A percentile compares a stretch with the other conserved stretches of the same genome.
Conservation (phyloP, 2,797 vertebrate species). For the Melanotaenia pygmaea region DNA sequence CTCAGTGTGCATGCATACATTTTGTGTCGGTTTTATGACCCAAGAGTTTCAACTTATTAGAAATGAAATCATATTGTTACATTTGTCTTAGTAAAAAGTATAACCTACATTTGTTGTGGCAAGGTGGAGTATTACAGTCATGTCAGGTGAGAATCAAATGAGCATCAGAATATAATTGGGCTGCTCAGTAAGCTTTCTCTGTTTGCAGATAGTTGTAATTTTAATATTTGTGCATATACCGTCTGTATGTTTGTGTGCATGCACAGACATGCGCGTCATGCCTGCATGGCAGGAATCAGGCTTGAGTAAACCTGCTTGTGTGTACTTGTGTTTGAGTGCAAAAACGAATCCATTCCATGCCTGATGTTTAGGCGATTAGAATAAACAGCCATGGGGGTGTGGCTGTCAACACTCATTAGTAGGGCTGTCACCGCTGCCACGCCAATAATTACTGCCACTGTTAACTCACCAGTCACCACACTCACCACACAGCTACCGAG, state of each 20-base stretch:
- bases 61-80: background rate
- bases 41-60: background rate
- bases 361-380: slow-evolving; percentile 83
- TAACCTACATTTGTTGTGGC: slow-evolving; percentile 6
- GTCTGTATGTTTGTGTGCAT: slow-evolving; percentile 8
- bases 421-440: slow-evolving; percentile 65
- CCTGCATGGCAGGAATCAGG: background rate
- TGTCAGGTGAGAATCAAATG: background rate
- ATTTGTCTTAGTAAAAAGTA: slow-evolving; percentile 9
- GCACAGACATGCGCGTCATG: background rate
- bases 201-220: slow-evolving; percentile 8
- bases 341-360: slow-evolving; percentile 74
- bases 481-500: slow-evolving; percentile 45
- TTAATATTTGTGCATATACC: slow-evolving; percentile 11
- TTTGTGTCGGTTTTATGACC: background rate
- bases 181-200: slow-evolving; percentile 1
- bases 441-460: slow-evolving; percentile 77
- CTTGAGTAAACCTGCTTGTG: background rate
- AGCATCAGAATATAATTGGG: slow-evolving; percentile 17
- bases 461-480: slow-evolving; percentile 53
- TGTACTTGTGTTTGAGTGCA: slow-evolving; percentile 9
- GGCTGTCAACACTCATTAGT: slow-evolving; percentile 86
- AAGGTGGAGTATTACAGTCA: slow-evolving; percentile 8
- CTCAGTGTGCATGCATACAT: background rate
- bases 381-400: slow-evolving; percentile 85